phyloP scores from a whole-genome alignment of 2,888 invertebrate species.

The Neoaliturus tenellus region DNA sequence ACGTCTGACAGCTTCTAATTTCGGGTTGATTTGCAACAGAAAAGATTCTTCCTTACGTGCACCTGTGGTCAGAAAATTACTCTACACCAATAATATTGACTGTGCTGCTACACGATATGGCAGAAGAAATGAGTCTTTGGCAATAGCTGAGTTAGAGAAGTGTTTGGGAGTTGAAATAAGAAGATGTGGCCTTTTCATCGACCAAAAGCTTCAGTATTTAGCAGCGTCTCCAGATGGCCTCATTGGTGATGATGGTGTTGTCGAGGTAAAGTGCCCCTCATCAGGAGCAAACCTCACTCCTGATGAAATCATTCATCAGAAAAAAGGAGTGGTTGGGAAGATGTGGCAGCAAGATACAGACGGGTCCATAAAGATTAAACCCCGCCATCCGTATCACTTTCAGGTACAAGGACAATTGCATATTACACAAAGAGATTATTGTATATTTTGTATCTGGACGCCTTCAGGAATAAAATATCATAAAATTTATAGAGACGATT shows the following conservation, averaged over 20 bases:
- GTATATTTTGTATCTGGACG: conserved; percentile 40
- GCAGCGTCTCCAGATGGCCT: conserved; percentile 13
- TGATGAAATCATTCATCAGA: conserved; percentile 31
- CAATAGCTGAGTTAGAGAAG: neutral
- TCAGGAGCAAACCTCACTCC: conserved; percentile 6
- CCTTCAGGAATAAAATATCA: conserved; percentile 29
- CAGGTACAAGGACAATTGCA: conserved; percentile 36
- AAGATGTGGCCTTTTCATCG: conserved; percentile 6
- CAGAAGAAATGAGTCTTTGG: neutral
- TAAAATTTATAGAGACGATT: neutral
- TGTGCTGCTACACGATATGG: conserved; percentile 6
- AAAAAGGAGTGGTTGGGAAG: neutral
- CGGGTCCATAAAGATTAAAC: neutral
- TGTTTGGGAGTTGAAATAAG: neutral
- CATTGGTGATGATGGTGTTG: conserved; percentile 31
- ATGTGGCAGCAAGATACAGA: neutral
- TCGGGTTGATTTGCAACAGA: conserved; percentile 15
- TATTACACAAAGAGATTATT: conserved; percentile 6
- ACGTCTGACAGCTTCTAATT: conserved; percentile 32
- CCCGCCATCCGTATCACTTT: neutral
- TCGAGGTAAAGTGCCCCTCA: conserved; percentile 42
- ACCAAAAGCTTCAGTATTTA: neutral
- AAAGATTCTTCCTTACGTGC: neutral
- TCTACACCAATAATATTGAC: conserved; percentile 15
- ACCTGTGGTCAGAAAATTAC: neutral